These are phyloP conservation scores for Albula goreensis DNA, from an alignment of 2,113 vertebrate genomes.

Conservation along the genomic window DNA sequence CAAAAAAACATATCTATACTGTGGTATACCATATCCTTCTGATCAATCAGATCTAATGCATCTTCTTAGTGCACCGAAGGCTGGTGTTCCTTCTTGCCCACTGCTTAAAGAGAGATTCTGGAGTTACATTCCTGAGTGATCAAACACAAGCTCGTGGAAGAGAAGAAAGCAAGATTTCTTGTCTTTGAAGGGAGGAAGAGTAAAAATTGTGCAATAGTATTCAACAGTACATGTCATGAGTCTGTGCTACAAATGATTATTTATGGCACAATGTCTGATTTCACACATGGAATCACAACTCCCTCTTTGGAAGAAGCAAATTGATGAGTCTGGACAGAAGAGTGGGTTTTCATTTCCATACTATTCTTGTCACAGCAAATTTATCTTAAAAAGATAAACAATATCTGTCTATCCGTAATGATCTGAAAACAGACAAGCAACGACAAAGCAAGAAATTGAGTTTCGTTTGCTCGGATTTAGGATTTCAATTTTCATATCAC, in stretches of 20 bases:
- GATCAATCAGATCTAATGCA: no score
- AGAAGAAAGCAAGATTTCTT: no score
- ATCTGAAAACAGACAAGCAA: not conserved
- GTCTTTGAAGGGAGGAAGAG: no score
- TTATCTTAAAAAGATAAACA: slow-evolving; percentile 6
- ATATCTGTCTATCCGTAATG: not conserved
- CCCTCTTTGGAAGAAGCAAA: not conserved
- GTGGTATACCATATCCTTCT: no score
- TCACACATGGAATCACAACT: slow-evolving; percentile 20
- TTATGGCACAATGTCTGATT: not conserved
- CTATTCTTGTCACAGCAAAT: not conserved
- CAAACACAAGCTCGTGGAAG: no score
- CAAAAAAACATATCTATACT: no score
- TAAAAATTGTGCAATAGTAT: no score
- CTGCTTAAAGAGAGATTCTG: no score
- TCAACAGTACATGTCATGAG: no score
- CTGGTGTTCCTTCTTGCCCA: no score
- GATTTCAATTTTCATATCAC: not conserved
- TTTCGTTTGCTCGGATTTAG: not conserved
- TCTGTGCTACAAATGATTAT: not conserved
- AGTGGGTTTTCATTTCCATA: slow-evolving; percentile 5
- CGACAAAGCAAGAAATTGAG: not conserved
- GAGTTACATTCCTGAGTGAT: no score
- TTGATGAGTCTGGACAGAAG: not conserved
- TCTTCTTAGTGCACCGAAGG: no score